Conservation (phyloP, 2,113 vertebrate genomes). For the Centropristis striata region DNA sequence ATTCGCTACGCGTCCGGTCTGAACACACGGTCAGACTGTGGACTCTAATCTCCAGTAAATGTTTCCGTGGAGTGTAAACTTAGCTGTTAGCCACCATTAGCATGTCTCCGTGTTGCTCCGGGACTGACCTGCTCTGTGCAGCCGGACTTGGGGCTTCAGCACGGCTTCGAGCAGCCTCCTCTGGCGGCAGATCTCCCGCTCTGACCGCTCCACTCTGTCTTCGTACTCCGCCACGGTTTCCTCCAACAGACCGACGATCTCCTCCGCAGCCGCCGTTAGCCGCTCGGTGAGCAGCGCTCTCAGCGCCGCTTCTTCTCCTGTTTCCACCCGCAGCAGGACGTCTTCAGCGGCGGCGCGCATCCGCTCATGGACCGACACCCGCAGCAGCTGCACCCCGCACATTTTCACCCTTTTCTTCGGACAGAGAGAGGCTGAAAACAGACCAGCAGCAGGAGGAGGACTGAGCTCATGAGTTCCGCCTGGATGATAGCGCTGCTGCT, state of each 20-base stretch:
- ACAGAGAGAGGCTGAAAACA: constrained; percentile 4
- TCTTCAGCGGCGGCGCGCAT: constrained; percentile 43
- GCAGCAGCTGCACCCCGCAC: constrained; percentile 48
- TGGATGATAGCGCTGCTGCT: too few relatives aligned
- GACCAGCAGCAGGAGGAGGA: neutral
- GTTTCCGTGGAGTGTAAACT: too few relatives aligned
- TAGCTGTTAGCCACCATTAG: too few relatives aligned
- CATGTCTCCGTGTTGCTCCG: too few relatives aligned
- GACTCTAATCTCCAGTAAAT: too few relatives aligned
- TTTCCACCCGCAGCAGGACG: constrained; percentile 57
- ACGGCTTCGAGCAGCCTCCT: constrained; percentile 63
- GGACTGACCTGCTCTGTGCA: constrained; percentile 41
- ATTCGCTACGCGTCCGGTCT: too few relatives aligned
- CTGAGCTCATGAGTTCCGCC: constrained; percentile 26
- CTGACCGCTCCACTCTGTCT: neutral
- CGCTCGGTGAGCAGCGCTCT: constrained; percentile 65
- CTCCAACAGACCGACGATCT: constrained; percentile 57
- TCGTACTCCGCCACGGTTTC: constrained; percentile 48
- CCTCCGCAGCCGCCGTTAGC: constrained; percentile 58
- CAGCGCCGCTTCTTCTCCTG: constrained; percentile 26
- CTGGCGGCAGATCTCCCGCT: constrained; percentile 55
- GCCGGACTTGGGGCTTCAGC: constrained; percentile 47
- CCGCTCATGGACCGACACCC: constrained; percentile 52
- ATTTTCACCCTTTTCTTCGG: constrained; percentile 17
- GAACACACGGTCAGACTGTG: too few relatives aligned